Percentiles rank a stretch among this genome's conserved stretches.
These are phyloP conservation scores for Accipiter cooperii DNA, from an alignment of 2,113 vertebrate species.

Conservation along the genomic window DNA sequence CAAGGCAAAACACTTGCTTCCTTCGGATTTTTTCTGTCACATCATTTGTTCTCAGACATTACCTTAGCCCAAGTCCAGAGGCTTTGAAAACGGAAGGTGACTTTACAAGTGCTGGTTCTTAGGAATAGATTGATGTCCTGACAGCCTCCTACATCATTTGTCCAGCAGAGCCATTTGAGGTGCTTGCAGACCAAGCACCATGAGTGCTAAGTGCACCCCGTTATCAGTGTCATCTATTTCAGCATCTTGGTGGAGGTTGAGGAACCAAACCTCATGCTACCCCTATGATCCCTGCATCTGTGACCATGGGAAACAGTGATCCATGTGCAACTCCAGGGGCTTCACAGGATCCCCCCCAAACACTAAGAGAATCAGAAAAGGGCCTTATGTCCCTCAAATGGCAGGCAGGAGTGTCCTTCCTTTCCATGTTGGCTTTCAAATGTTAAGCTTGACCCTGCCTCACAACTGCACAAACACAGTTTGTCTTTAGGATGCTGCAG, in stretches of 20 bases:
- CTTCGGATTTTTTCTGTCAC: not conserved
- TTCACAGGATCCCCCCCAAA: not conserved
- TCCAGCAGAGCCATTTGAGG: not conserved
- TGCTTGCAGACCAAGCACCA: not conserved
- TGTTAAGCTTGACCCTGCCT: not conserved
- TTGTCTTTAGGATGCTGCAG: not conserved
- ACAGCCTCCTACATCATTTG: accelerated
- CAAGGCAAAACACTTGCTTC: not conserved
- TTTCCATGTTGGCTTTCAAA: not conserved
- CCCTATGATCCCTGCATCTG: not conserved
- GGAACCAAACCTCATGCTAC: not conserved
- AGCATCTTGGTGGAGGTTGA: not conserved
- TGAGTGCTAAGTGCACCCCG: not conserved
- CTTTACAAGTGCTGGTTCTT: not conserved
- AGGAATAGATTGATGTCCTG: not conserved
- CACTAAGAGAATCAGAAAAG: not conserved
- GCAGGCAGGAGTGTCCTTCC: not conserved
- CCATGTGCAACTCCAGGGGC: not conserved
- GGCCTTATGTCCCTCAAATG: accelerated
- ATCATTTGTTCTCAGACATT: not conserved
- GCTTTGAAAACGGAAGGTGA: not conserved
- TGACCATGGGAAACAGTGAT: not conserved
- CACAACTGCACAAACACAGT: not conserved
- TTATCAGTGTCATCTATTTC: not conserved
- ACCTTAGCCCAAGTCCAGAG: not conserved